Conservation (phyloP, 2,113 vertebrate species). For the Myiopsitta monachus region DNA sequence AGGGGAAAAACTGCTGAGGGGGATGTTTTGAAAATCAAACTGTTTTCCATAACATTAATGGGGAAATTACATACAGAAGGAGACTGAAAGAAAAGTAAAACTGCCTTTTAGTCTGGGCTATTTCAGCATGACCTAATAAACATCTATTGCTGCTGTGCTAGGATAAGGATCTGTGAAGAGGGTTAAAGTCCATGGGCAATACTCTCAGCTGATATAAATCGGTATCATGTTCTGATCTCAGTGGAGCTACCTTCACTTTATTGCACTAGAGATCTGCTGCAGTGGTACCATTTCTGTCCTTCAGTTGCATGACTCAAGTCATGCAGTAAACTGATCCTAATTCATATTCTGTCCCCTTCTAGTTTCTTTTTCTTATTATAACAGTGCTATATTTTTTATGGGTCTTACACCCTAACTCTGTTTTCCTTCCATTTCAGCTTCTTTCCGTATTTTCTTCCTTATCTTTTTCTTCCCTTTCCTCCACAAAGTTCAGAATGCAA, state of each 20-base stretch:
- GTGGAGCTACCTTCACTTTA: background rate
- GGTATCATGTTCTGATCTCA: background rate
- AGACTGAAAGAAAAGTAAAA: slow-evolving; percentile 30
- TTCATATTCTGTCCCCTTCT: background rate
- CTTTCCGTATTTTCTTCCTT: background rate
- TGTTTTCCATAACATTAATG: slow-evolving; percentile 1
- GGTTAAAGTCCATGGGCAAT: background rate
- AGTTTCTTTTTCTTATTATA: background rate
- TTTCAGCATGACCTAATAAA: slow-evolving; percentile 29
- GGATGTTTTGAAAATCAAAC: slow-evolving; percentile 39
- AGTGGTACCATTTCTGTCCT: background rate
- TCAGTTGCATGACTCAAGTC: background rate
- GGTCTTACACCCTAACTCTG: background rate
- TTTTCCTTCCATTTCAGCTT: background rate
- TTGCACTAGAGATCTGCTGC: background rate
- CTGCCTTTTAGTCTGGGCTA: background rate
- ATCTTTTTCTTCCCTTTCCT: background rate
- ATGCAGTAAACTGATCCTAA: background rate
- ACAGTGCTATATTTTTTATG: background rate
- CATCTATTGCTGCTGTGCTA: background rate
- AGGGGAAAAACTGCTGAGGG: slow-evolving; percentile 6
- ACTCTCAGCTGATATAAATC: background rate
- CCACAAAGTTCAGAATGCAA: background rate
- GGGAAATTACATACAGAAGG: background rate
- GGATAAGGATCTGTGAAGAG: background rate